Evolutionary conservation across 2,113 vertebrate genomes (phyloP).

Genomic region (Trinectes maculatus): DNA sequence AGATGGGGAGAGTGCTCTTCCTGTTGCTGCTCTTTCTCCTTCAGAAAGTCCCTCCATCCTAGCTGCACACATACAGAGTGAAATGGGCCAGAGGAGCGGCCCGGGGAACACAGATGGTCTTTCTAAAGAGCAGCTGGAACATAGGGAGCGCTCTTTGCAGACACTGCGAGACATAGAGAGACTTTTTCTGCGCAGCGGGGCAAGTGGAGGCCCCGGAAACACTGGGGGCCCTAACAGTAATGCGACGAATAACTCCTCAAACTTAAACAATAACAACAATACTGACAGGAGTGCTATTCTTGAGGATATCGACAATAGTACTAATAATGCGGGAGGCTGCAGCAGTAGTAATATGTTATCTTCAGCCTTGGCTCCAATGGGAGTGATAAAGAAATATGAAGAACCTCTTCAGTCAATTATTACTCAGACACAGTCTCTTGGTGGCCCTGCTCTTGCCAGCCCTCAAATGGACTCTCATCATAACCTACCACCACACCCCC

Average conservation of each 20-base stretch:
- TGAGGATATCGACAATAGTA: conserved; percentile 67
- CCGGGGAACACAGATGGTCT: conserved; percentile 82
- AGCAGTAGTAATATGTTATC: conserved; percentile 63
- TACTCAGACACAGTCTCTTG: conserved; percentile 92
- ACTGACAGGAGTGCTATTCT: conserved; percentile 71
- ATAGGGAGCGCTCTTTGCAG: conserved; percentile 94
- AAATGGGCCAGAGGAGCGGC: conserved; percentile 58
- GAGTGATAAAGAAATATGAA: conserved; percentile 90
- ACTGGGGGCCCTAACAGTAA: conserved; percentile 72
- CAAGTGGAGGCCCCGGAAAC: conserved; percentile 81
- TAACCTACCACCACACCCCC: conserved; percentile 74
- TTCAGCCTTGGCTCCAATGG: conserved; percentile 55
- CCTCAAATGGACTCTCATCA: conserved; percentile 78
- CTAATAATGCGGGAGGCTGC: conserved; percentile 65
- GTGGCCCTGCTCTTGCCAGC: conserved; percentile 85
- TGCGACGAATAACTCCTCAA: conserved; percentile 65
- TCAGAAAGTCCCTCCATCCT: conserved; percentile 75
- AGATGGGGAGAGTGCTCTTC: conserved; percentile 61
- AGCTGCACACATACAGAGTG: conserved; percentile 74
- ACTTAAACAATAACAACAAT: conserved; percentile 70
- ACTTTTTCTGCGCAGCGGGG: conserved; percentile 87
- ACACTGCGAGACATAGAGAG: conserved; percentile 95
- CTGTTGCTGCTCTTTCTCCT: conserved; percentile 70
- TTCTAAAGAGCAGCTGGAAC: conserved; percentile 97
- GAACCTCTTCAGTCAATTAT: conserved; percentile 96